Evolutionary conservation across 1,140 invertebrate species (phyloP), one percentile per base, ranked within the genome.

Genomic region (Zaprionus tsacasi): DNA sequence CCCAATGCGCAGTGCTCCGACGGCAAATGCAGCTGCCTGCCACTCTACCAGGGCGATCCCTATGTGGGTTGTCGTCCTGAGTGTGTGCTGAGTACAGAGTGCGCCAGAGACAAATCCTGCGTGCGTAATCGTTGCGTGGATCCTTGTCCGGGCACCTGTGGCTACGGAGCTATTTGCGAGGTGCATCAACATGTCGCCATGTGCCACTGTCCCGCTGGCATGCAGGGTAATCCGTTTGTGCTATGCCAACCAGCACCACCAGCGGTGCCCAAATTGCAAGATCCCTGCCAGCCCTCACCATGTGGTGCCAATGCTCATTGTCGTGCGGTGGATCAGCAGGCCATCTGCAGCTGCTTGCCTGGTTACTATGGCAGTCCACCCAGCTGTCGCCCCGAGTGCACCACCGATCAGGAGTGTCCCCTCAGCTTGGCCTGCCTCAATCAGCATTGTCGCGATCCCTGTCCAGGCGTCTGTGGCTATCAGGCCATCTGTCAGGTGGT

Each of bases 61-160:
- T 95, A 95, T 64, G 82, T 93, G 72, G 95, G 94, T 2, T 98
- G 97, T 92, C 93, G 96, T 76, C 97, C 96, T 13, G 96, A 97
- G 93, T 98, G 97, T 92, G 95, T 96, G 0, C 94, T 96, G 79
- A 98, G 96, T 92, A 95, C 96, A 2, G 97, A 98, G 75, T 98
- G 97, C 91, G 93, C 96, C 0, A 93, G 94, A 58, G 93, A 95
- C 50, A 96, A 94, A 91, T 94, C 96, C 4, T 97, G 97, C 85
- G 94, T 95, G 59, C 95, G 95, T 72, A 95, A 95, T 74, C 95
- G 95, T 89, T 97, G 96, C 90, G 91, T 94, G 7, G 95, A 97
- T 93, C 96, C 96, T 17, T 97, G 96, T 86, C 93, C 94, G 15
- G 95, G 95, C 61, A 95, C 95, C 1, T 97, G 97, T 90, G 96